phyloP scores from a whole-genome alignment of 2,797 vertebrate genomes.

The Amblyraja radiata region DNA sequence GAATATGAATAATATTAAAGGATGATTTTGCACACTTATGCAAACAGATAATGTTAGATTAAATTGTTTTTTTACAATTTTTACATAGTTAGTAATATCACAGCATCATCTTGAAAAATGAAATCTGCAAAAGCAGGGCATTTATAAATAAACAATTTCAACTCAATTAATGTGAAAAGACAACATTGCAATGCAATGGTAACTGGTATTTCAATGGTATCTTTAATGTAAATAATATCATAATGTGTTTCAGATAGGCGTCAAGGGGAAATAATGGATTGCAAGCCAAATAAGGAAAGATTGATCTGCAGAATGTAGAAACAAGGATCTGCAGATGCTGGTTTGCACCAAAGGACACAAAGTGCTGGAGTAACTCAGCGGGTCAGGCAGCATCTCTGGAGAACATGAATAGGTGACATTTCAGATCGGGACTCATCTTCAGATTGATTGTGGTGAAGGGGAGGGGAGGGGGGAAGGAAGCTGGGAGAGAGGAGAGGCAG shows the following conservation, averaged over 20 bases:
- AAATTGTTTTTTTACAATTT: too few species aligned
- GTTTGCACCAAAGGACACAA: too few species aligned
- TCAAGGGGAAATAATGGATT: neutral
- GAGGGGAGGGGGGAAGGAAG: too few species aligned
- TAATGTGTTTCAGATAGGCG: neutral
- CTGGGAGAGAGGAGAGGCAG: too few species aligned
- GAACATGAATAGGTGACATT: too few species aligned
- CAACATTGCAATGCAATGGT: neutral
- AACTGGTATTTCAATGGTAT: neutral
- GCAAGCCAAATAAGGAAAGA: neutral
- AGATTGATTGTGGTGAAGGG: too few species aligned
- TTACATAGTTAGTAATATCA: neutral
- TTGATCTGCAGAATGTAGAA: too few species aligned
- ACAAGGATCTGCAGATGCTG: too few species aligned
- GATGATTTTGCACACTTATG: neutral
- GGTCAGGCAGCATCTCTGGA: too few species aligned
- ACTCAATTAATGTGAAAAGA: neutral
- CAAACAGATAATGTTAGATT: neutral
- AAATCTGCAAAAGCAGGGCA: neutral
- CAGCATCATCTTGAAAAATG: neutral
- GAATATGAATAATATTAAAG: neutral
- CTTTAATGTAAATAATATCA: neutral
- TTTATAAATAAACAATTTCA: neutral
- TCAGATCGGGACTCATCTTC: too few species aligned
- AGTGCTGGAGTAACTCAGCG: too few species aligned